Evolutionary conservation across 2,888 invertebrate genomes (phyloP).

Genomic region (Phengaris alcon): DNA sequence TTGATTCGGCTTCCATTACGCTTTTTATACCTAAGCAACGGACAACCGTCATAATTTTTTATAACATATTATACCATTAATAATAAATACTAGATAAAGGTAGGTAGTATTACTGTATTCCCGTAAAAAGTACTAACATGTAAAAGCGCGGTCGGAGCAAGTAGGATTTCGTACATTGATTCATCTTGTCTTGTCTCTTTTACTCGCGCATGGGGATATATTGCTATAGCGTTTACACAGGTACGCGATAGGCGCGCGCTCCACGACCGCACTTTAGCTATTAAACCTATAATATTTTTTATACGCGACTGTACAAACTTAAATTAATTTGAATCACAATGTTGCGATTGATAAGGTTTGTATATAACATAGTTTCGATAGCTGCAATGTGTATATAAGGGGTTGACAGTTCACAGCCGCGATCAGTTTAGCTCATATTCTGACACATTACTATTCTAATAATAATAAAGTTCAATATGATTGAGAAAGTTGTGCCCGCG

Average conservation of each 20-base stretch:
- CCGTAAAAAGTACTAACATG: too few species aligned
- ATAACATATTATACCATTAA: too few species aligned
- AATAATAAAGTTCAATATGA: slow-evolving; percentile 42
- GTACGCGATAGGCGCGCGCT: not conserved
- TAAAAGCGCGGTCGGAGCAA: too few species aligned
- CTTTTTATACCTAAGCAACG: too few species aligned
- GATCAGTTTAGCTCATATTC: slow-evolving; percentile 2
- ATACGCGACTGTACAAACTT: slow-evolving; percentile 3
- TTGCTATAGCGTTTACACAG: too few species aligned
- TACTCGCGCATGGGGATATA: too few species aligned
- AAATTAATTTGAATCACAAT: not conserved
- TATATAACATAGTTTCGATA: not conserved
- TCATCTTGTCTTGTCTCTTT: too few species aligned
- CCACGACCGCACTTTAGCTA: not conserved
- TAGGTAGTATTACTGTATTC: too few species aligned
- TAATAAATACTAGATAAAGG: too few species aligned
- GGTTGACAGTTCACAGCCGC: slow-evolving; percentile 10
- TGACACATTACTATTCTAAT: slow-evolving; percentile 32
- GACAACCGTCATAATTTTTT: too few species aligned
- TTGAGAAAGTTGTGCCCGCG: slow-evolving; percentile 54
- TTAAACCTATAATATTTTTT: not conserved
- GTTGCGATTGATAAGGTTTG: slow-evolving; percentile 20
- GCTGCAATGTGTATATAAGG: slow-evolving; percentile 25
- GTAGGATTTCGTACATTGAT: too few species aligned
- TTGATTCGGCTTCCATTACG: too few species aligned